Evolutionary conservation across 2,888 invertebrate species (phyloP).

Genomic region (Leptinotarsa tumamoca): DNA sequence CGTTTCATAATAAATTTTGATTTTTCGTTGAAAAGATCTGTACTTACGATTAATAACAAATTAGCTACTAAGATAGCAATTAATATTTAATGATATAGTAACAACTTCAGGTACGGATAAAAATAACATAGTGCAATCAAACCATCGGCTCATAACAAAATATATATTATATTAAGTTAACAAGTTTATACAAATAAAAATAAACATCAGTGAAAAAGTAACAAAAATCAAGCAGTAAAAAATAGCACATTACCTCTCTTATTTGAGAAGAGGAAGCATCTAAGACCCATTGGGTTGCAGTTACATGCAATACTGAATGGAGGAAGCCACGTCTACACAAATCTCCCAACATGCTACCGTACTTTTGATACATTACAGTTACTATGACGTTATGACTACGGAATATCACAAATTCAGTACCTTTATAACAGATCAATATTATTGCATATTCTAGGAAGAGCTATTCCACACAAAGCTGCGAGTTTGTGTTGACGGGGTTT

Average conservation of each 20-base stretch:
- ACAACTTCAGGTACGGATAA: conserved; percentile 61
- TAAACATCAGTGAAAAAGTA: conserved; percentile 66
- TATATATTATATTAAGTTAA: conserved; percentile 72
- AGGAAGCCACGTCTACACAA: conserved; percentile 51
- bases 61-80: conserved; percentile 52
- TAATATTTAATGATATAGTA: conserved; percentile 56
- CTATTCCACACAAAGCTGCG: conserved; percentile 37
- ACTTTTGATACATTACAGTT: conserved; percentile 23
- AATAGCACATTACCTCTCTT: conserved; percentile 57
- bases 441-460: conserved; percentile 47
- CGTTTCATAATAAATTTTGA: conserved; percentile 56
- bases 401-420: conserved; percentile 54
- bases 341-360: conserved; percentile 33
- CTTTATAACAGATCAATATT: conserved; percentile 51
- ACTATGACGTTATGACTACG: conserved; percentile 31
- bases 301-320: conserved; percentile 61
- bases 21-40: conserved; percentile 57
- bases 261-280: conserved; percentile 62
- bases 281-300: conserved; percentile 61
- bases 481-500: conserved; percentile 42
- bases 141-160: conserved; percentile 67
- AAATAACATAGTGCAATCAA: conserved; percentile 58
- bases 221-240: conserved; percentile 62
- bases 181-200: conserved; percentile 66
- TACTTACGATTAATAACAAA: conserved; percentile 51